These are phyloP conservation scores for Olivierus martensii DNA, from an alignment of 1,140 invertebrate genomes.

Conservation along the genomic window DNA sequence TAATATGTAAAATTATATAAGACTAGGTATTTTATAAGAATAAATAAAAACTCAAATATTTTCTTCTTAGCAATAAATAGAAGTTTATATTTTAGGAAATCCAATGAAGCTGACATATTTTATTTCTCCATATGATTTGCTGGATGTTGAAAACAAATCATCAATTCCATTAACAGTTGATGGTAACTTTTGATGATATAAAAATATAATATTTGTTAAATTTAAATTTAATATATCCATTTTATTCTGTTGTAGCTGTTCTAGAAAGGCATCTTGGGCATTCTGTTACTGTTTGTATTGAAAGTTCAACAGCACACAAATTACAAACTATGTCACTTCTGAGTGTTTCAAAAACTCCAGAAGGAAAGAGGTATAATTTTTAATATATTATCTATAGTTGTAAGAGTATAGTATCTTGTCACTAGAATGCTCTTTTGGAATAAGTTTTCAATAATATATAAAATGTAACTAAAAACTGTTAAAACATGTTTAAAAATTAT, in stretches of 20 bases:
- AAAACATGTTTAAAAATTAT: too few relatives aligned
- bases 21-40: too few relatives aligned
- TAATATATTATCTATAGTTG: too few relatives aligned
- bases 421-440: too few relatives aligned
- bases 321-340: slow-evolving; percentile 63
- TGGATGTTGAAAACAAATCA: slow-evolving; percentile 57
- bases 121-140: slow-evolving; percentile 82
- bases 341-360: slow-evolving; percentile 50
- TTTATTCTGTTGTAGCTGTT: slow-evolving; percentile 30
- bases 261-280: slow-evolving; percentile 58
- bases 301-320: slow-evolving; percentile 75
- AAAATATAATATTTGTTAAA: too few relatives aligned
- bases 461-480: too few relatives aligned
- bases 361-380: slow-evolving; percentile 66
- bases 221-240: neutral
- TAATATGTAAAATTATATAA: too few relatives aligned
- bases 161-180: slow-evolving; percentile 58
- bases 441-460: too few relatives aligned
- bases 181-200: slow-evolving; percentile 24
- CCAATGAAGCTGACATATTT: slow-evolving; percentile 90
- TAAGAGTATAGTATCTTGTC: too few relatives aligned
- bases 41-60: too few relatives aligned
- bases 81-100: slow-evolving; percentile 45
- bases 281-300: slow-evolving; percentile 76
- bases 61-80: too few relatives aligned